Evolutionary conservation across 2,797 vertebrate species (phyloP), one percentile per base, ranked within the genome.

Genomic region (Trachurus trachurus): DNA sequence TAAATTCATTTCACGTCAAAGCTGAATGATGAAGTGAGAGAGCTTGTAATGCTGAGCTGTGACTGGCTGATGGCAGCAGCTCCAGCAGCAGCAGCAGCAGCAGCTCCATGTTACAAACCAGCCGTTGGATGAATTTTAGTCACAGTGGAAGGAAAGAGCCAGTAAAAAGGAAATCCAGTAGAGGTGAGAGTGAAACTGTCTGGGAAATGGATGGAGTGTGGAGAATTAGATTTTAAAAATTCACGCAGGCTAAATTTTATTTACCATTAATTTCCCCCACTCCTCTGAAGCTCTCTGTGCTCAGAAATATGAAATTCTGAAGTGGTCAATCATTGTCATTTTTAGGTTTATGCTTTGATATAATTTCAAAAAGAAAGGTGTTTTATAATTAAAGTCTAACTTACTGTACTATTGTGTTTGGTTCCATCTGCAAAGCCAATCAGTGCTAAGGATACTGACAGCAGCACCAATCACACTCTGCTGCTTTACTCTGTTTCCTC

Each of bases 101-200:
- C 54, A 58, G 53, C 29, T 31, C 16, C 7, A 10, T 11, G 21
- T 53, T 57, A n/a, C 34, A 42, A 49, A 45, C 2, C 3, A 37
- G n/a, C 21, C 53, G 26, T 17, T 21, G 58, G 31, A 29, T 22
- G 22, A 39, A 16, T 37, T 58, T 71, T 58, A 54, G 29, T 42
- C 34, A 19, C 8, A 61, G 44, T 59, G 61, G 52, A 57, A 59
- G 26, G 31, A 34, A 22, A 40, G 26, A 60, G 66, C 58, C 70
- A 70, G 22, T 19, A 19, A 56, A 26, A 6, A 63, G 22, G 15
- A 9, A 16, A 54, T 22, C 22, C 29, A 58, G 26, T 58, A 42
- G 56, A 62, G 66, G 40, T 15, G 53, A 40, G 17, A 22, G 15
- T 31, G 22, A 17, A 57, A n/a, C 31, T 8, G 49, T 9, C 15